Evolutionary conservation across 2,888 invertebrate genomes (phyloP).

Genomic region (Chloroclystis v-ata): DNA sequence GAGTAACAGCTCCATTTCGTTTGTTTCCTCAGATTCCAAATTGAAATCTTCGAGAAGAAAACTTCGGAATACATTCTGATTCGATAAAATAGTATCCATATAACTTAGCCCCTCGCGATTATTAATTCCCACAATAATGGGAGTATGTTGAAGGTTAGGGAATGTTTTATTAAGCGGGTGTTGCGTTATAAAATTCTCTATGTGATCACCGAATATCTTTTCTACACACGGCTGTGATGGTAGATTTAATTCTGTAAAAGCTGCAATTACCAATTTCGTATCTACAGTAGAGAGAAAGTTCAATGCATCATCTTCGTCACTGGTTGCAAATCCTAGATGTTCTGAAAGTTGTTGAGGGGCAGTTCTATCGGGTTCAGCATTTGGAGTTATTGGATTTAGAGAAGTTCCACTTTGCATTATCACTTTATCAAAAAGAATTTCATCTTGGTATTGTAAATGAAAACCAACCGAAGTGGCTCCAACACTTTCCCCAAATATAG

Average conservation of each 20-base stretch:
- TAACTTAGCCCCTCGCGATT: constrained; percentile 31
- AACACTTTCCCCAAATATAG: constrained; percentile 53
- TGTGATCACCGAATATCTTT: constrained; percentile 33
- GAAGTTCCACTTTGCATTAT: constrained; percentile 44
- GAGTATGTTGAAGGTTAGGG: constrained; percentile 29
- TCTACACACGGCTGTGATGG: constrained; percentile 44
- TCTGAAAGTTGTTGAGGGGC: too few relatives aligned
- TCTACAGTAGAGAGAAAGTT: constrained; percentile 39
- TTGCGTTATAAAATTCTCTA: constrained; percentile 14
- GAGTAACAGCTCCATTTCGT: constrained; percentile 35
- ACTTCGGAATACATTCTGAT: constrained; percentile 22
- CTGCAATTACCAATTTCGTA: constrained; percentile 38
- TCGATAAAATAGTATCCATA: constrained; percentile 17
- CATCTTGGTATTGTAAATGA: constrained; percentile 40
- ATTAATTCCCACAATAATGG: constrained; percentile 40
- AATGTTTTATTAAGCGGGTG: constrained; percentile 34
- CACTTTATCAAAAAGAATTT: constrained; percentile 44
- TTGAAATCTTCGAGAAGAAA: constrained; percentile 28
- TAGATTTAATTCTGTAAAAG: constrained; percentile 31
- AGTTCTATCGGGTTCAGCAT: too few relatives aligned
- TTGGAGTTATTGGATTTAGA: constrained; percentile 36
- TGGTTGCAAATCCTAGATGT: neutral
- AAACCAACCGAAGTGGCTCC: constrained; percentile 45
- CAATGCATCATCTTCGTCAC: constrained; percentile 38
- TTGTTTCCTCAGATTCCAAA: constrained; percentile 30